Evolutionary conservation across 2,888 invertebrate genomes (phyloP).

Genomic region (Sphecodes monilicornis): DNA sequence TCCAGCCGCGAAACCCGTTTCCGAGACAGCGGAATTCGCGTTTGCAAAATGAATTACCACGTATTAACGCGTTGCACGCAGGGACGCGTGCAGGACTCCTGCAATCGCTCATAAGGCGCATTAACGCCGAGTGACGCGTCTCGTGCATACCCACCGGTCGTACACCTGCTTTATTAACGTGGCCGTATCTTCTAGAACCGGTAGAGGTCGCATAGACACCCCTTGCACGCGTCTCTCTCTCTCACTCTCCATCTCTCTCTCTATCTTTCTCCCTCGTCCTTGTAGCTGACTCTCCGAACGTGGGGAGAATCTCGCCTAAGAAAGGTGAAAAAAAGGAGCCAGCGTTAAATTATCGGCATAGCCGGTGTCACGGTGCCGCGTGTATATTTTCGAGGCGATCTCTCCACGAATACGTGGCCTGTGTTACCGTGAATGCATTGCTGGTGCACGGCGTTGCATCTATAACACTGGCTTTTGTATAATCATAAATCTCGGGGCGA

Average conservation of each 20-base stretch:
- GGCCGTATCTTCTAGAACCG: constrained; percentile 64
- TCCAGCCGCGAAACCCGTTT: constrained; percentile 39
- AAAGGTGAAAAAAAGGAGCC: constrained; percentile 29
- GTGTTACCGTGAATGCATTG: constrained; percentile 56
- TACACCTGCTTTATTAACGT: constrained; percentile 78
- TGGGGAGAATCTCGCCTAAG: constrained; percentile 21
- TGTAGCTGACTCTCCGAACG: neutral
- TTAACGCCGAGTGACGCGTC: constrained; percentile 66
- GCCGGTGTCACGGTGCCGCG: constrained; percentile 52
- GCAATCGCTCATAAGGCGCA: constrained; percentile 74
- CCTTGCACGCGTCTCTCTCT: constrained; percentile 4
- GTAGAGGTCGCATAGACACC: constrained; percentile 44
- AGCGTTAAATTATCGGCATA: constrained; percentile 68
- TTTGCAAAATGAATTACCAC: constrained; percentile 70
- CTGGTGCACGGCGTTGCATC: constrained; percentile 34
- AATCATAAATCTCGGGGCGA: constrained; percentile 56
- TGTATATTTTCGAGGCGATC: constrained; percentile 56
- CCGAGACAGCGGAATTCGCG: constrained; percentile 44
- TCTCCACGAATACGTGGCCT: constrained; percentile 46
- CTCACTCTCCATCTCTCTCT: neutral
- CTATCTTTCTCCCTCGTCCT: neutral
- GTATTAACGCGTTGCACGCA: constrained; percentile 54
- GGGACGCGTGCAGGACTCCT: constrained; percentile 40
- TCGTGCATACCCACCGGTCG: constrained; percentile 54
- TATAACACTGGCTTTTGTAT: constrained; percentile 59